phyloP scores from a whole-genome alignment of 2,113 vertebrate species.

The Pholis gunnellus region DNA sequence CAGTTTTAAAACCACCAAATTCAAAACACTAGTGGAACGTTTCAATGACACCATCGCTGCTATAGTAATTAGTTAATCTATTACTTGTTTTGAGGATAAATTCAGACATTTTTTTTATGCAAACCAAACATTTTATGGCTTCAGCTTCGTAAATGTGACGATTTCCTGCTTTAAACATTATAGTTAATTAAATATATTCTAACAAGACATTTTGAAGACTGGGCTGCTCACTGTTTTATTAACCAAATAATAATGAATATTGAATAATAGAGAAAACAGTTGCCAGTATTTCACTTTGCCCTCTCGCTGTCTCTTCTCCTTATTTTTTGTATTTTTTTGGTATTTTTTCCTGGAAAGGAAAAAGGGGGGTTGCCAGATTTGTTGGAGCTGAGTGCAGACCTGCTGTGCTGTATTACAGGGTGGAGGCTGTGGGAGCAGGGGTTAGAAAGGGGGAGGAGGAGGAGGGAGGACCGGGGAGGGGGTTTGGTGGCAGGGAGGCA shows the following conservation, averaged over 20 bases:
- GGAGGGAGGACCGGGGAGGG: not conserved
- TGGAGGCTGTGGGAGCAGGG: slow-evolving; percentile 24
- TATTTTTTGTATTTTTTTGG: slow-evolving; percentile 12
- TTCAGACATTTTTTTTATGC: not conserved
- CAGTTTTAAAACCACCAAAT: too few relatives aligned
- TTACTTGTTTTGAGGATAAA: not conserved
- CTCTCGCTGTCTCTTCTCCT: slow-evolving; percentile 8
- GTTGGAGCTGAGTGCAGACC: slow-evolving; percentile 26
- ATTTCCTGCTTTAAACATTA: not conserved
- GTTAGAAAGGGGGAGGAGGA: not conserved
- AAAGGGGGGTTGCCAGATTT: slow-evolving; percentile 18
- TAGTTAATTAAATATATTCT: not conserved
- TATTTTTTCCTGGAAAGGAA: slow-evolving; percentile 45
- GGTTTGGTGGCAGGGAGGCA: not conserved
- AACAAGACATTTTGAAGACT: not conserved
- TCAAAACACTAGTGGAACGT: too few relatives aligned
- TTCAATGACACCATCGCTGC: not conserved
- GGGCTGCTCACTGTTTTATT: too few relatives aligned
- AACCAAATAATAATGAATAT: not conserved
- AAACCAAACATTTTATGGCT: not conserved
- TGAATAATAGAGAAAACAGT: not conserved
- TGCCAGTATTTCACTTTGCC: not conserved
- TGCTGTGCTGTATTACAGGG: slow-evolving; percentile 47
- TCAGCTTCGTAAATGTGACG: too few relatives aligned
- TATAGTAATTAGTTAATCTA: not conserved